Evolutionary conservation across 2,888 invertebrate genomes (phyloP), one percentile per base, ranked within the genome.

Genomic region (Athalia circularis): DNA sequence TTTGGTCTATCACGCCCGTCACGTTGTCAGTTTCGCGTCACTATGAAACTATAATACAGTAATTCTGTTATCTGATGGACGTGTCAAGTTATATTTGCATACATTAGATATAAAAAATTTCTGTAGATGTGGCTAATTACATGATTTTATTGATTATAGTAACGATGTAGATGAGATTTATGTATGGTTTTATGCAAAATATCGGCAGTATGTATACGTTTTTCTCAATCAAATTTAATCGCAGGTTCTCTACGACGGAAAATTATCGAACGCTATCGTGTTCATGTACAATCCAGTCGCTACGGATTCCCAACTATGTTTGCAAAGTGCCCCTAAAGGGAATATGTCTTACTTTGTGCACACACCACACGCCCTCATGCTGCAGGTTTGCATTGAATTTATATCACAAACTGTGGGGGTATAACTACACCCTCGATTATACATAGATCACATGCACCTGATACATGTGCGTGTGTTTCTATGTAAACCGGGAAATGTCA

Each of bases 241-340:
- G n/a, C 92, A 98, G 98, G 98, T 99, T 83, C 93, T 99, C 85
- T 99, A 99, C 92, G 99, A 99, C 92, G 99, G 99, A 82, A 98
- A 98, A 92, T 92, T 99, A 89, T 98, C 99, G 81, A 96, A 95
- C 87, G 97, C 97, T 83, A 97, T 99, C 90, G 98, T 99, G 89
- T 99, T 99, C 92, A 98, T 99, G 97, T 99, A 99, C 93, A 99
- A 99, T 92, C 99, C 99, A 81, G 99, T 99, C 87, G 99, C 99
- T 82, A 99, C 99, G 83, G 99, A 99, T 92, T 97, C 98, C 83
- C 99, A 99, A 92, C 94, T 99, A 82, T 99, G 99, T 92, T 94
- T 99, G 84, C 99, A 99, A 92, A 98, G 98, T 70, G 98, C 99
- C 84, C 99, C 99, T 78, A 99, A 99, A 92, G 98, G 98, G 89